Conservation (phyloP, 2,888 invertebrate species). For the Leptodirus hochenwartii region DNA sequence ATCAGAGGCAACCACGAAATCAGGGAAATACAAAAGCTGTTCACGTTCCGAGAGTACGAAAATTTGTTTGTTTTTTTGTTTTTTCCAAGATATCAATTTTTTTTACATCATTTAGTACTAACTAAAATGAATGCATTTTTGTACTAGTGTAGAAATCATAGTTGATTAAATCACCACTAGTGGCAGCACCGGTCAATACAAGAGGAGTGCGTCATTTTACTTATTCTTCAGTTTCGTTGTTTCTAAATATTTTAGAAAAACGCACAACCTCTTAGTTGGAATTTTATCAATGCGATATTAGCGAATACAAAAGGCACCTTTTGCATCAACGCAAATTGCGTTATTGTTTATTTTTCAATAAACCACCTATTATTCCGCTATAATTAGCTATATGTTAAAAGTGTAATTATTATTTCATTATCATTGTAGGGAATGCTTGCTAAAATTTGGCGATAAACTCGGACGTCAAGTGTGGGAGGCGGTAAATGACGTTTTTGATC, state of each 20-base stretch:
- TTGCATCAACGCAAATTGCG: no score
- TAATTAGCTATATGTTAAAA: background rate
- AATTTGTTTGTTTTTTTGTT: background rate
- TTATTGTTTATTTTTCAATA: no score
- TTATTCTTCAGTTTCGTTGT: no score
- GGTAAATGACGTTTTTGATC: constrained; percentile 52
- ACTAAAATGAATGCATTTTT: background rate
- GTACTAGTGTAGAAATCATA: no score
- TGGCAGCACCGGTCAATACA: no score
- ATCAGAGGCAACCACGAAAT: constrained; percentile 61
- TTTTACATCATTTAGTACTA: constrained; percentile 13
- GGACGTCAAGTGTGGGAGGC: constrained; percentile 49
- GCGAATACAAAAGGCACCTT: background rate
- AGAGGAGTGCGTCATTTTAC: no score
- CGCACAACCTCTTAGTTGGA: no score
- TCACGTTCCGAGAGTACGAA: constrained; percentile 45
- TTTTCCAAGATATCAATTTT: constrained; percentile 5
- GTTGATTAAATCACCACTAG: no score
- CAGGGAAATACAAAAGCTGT: constrained; percentile 53
- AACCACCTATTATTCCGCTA: no score
- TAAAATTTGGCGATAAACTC: constrained; percentile 45
- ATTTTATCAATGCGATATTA: background rate
- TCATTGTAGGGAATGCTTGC: constrained; percentile 41
- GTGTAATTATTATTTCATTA: background rate
- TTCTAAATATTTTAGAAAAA: no score